These are phyloP conservation scores for Drosophila cognata DNA, from an alignment of 2,888 invertebrate species.

Conservation along the genomic window DNA sequence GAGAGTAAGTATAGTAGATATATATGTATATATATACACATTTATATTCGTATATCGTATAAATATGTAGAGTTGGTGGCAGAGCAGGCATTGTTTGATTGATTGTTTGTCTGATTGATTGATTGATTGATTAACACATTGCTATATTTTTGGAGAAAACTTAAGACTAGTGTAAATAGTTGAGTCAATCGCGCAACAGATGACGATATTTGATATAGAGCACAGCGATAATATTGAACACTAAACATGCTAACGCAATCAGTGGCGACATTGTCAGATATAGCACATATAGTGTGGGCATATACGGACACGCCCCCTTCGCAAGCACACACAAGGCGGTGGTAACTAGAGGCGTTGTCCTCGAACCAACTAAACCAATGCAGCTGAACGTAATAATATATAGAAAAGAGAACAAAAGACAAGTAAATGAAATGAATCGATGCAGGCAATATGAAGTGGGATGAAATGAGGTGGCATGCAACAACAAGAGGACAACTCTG, in stretches of 20 bases:
- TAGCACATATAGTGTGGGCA: conserved; percentile 82
- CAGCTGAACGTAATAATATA: conserved; percentile 60
- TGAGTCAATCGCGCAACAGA: conserved; percentile 53
- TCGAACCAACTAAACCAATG: conserved; percentile 62
- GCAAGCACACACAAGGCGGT: conserved; percentile 80
- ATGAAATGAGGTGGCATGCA: conserved; percentile 23
- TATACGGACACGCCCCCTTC: conserved; percentile 83
- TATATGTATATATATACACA: conserved; percentile 13
- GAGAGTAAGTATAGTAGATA: conserved; percentile 49
- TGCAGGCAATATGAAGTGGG: conserved; percentile 22
- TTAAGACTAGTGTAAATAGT: conserved; percentile 17
- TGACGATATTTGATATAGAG: conserved; percentile 75
- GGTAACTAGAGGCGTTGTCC: conserved; percentile 56
- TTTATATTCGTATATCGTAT: conserved; percentile 21
- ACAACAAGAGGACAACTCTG: conserved; percentile 3
- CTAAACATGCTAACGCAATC: conserved; percentile 82
- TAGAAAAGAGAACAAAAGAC: conserved; percentile 50
- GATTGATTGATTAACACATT: conserved; percentile 11
- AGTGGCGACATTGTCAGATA: conserved; percentile 83
- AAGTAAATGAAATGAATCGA: conserved; percentile 48
- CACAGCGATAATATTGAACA: conserved; percentile 80
- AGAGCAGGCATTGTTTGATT: conserved; percentile 31
- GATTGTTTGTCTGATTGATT: conserved; percentile 18
- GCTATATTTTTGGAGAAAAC: conserved; percentile 15
- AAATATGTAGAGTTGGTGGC: not conserved